Evolutionary conservation across 2,888 invertebrate species (phyloP), one percentile per base, ranked within the genome.

Genomic region (Abrostola tripartita): DNA sequence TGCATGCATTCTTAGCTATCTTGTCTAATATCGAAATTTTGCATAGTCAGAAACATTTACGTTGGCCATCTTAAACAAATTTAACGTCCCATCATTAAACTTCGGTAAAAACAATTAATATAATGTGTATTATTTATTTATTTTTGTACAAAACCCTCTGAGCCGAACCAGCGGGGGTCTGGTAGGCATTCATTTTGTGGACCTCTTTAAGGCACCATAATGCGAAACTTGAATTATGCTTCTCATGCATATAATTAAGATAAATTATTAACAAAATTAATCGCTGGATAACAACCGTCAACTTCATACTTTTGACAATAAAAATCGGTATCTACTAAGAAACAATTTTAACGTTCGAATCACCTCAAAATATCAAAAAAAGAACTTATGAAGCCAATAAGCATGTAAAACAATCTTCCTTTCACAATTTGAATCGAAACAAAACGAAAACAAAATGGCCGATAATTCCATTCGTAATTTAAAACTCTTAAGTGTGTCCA

Each of bases 171-270:
- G 79, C 78, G 76, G 78, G 67, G 64, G 76, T 61, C 79, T 60
- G 35, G 44, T 37, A 61, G 41, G 65, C 60, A 67, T 64, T 69
- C 67, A 59, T 55, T 65, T 61, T 51, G 55, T 69, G 56, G 49
- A 38, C 65, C 49, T 65, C 53, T 61, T 65, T 53, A 70, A 49
- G 56, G 62, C 61, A 41, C 52, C 55, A 65, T 68, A 68, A 71
- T 78, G 81, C 79, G 65, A 78, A 78, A 71, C 68, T 68, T 71
- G 67, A 79, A 76, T 76, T 76, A 65, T 59, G 52, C 56, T 68
- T 78, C 55, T 63, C 65, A 62, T 66, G 78, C 53, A 63, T 71
- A 54, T 78, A 78, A 81, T 78, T 78, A 78, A 67, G 68, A 78
- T 81, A 81, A 67, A 71, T 61, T 71, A 64, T 56, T 47, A 61